These are phyloP conservation scores for Phorcus lineatus DNA, from an alignment of 2,888 invertebrate genomes.

Conservation along the genomic window DNA sequence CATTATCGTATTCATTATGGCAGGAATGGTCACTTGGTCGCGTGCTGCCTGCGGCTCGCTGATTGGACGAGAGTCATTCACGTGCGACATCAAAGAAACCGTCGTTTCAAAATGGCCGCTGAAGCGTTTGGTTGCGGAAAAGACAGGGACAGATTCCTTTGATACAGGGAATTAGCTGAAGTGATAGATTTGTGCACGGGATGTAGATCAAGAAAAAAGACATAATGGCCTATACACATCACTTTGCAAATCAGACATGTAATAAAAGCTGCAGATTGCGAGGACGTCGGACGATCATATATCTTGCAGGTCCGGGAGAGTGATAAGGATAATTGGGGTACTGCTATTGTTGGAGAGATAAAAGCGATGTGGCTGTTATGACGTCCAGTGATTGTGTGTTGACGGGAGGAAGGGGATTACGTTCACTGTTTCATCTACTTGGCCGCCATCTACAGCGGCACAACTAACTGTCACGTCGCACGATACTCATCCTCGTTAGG, in stretches of 20 bases:
- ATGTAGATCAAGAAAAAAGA: not conserved
- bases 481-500: not conserved
- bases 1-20: not conserved
- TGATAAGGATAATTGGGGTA: constrained; percentile 18
- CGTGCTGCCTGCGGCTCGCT: not conserved
- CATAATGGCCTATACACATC: constrained; percentile 9
- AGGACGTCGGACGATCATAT: not conserved
- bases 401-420: not conserved
- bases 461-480: not conserved
- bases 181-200: constrained; percentile 18
- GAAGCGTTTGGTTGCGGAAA: constrained; percentile 2
- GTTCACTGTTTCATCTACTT: not conserved
- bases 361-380: constrained; percentile 11
- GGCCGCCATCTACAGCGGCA: not conserved
- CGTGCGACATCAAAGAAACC: constrained; percentile 15
- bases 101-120: constrained; percentile 2
- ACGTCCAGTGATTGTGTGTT: not conserved
- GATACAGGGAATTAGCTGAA: constrained; percentile 5
- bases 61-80: not conserved
- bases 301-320: constrained; percentile 2
- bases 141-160: not conserved
- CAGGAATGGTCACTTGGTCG: constrained; percentile 14
- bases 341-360: constrained; percentile 8
- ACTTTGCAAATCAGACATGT: constrained; percentile 17
- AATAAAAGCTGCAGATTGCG: constrained; percentile 13